Conservation (phyloP, 2,888 invertebrate genomes). For the Eristalinus sepulchralis region DNA sequence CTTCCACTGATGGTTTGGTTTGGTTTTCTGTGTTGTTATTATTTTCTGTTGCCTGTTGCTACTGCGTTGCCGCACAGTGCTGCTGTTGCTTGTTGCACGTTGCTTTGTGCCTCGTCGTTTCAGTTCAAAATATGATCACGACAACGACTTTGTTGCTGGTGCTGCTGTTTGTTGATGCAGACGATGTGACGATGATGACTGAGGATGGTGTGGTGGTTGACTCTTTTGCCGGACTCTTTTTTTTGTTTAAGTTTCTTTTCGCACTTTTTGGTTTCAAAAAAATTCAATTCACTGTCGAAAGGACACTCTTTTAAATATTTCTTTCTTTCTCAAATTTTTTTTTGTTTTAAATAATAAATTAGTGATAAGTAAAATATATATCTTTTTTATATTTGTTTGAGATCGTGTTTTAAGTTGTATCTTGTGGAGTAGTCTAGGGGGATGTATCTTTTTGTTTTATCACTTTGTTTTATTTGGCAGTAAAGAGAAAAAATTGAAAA, state of each 20-base stretch:
- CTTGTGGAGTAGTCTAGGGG: constrained; percentile 54
- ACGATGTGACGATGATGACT: constrained; percentile 12
- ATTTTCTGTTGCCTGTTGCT: neutral
- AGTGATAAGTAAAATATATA: constrained; percentile 32
- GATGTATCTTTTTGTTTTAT: constrained; percentile 54
- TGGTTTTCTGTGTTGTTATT: neutral
- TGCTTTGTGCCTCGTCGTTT: constrained; percentile 56
- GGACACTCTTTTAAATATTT: constrained; percentile 26
- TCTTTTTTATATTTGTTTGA: constrained; percentile 40
- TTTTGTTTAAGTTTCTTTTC: constrained; percentile 37
- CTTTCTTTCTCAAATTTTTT: constrained; percentile 11
- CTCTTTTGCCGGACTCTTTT: constrained; percentile 35
- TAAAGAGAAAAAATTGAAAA: constrained; percentile 13
- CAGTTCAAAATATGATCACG: constrained; percentile 35
- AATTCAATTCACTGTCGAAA: constrained; percentile 33
- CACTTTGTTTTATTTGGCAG: constrained; percentile 70
- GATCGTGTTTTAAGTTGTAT: constrained; percentile 65
- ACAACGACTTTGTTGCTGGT: constrained; percentile 2
- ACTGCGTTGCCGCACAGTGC: neutral
- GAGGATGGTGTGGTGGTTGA: constrained; percentile 62
- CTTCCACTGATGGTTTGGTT: neutral
- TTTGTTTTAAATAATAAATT: constrained; percentile 30
- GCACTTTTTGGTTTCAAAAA: constrained; percentile 44
- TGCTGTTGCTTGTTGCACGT: constrained; percentile 50
- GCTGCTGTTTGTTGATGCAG: constrained; percentile 1